phyloP scores from a whole-genome alignment of 1,140 invertebrate genomes.

The Sinonovacula constricta region DNA sequence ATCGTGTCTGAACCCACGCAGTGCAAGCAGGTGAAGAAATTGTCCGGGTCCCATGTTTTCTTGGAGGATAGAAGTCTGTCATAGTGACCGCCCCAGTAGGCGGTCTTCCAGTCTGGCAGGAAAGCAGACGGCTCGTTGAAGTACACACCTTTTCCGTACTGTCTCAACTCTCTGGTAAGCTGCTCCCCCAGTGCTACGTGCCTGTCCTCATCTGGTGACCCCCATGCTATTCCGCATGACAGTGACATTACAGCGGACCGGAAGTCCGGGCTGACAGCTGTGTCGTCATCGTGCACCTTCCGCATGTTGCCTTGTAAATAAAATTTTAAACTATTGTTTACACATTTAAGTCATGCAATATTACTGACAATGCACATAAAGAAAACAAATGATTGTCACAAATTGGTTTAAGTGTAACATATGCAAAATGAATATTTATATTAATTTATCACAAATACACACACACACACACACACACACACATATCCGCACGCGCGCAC shows the following conservation, averaged over 20 bases:
- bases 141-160: constrained; percentile 49
- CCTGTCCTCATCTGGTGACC: neutral
- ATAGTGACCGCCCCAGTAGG: constrained; percentile 56
- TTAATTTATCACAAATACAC: too few species aligned
- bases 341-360: too few species aligned
- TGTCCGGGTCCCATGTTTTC: constrained; percentile 45
- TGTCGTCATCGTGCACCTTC: neutral
- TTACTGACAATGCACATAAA: too few species aligned
- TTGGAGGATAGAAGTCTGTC: constrained; percentile 41
- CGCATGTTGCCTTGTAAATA: constrained; percentile 23
- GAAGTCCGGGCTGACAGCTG: constrained; percentile 18
- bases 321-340: too few species aligned
- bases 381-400: too few species aligned
- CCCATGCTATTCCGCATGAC: constrained; percentile 14
- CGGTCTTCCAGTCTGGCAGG: constrained; percentile 52
- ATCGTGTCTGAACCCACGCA: constrained; percentile 46
- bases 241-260: constrained; percentile 19
- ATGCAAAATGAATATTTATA: too few species aligned
- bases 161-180: neutral
- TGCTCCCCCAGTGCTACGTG: neutral
- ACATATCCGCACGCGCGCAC: too few species aligned
- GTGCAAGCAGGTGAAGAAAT: constrained; percentile 52
- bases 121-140: constrained; percentile 39
- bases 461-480: too few species aligned
- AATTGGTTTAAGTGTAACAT: too few species aligned